Percentiles rank a stretch among this genome's conserved stretches.
Conservation (phyloP, 2,113 vertebrate genomes). For the Apodemus speciosus region DNA sequence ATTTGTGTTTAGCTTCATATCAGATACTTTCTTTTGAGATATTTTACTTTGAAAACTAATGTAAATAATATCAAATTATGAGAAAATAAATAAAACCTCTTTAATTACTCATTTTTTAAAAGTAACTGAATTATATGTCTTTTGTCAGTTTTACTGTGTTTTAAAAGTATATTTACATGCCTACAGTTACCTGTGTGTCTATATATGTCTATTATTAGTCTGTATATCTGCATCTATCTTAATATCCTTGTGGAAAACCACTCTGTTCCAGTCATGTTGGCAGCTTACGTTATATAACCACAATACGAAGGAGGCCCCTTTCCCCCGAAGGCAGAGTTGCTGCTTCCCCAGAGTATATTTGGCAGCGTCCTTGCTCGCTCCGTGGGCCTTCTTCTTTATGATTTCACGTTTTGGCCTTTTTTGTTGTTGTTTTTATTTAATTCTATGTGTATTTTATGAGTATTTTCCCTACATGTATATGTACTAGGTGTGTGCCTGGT, state of each 20-base stretch:
- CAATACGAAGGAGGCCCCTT: not conserved
- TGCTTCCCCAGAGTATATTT: constrained; percentile 37
- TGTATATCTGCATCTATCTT: not conserved
- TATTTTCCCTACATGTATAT: not conserved
- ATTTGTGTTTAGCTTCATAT: not conserved
- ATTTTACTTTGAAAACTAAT: not conserved
- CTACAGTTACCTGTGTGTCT: not conserved
- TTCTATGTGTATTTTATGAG: not conserved
- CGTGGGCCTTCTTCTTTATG: constrained; percentile 63
- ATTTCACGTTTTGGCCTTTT: constrained; percentile 50
- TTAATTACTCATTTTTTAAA: not conserved
- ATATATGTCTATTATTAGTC: not conserved
- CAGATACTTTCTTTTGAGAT: not conserved
- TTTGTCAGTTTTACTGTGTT: not conserved
- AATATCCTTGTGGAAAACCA: not conserved
- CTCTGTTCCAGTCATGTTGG: not conserved
- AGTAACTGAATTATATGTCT: not conserved
- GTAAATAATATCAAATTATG: not conserved
- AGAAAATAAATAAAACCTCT: not conserved
- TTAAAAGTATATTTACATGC: not conserved
- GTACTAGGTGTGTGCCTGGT: not conserved
- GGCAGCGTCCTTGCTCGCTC: constrained; percentile 53
- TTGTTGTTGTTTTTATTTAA: not conserved
- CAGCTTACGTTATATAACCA: constrained; percentile 2
- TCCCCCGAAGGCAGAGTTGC: constrained; percentile 47